phyloP scores from a whole-genome alignment of 2,797 vertebrate species.

The Silurus aristotelis region DNA sequence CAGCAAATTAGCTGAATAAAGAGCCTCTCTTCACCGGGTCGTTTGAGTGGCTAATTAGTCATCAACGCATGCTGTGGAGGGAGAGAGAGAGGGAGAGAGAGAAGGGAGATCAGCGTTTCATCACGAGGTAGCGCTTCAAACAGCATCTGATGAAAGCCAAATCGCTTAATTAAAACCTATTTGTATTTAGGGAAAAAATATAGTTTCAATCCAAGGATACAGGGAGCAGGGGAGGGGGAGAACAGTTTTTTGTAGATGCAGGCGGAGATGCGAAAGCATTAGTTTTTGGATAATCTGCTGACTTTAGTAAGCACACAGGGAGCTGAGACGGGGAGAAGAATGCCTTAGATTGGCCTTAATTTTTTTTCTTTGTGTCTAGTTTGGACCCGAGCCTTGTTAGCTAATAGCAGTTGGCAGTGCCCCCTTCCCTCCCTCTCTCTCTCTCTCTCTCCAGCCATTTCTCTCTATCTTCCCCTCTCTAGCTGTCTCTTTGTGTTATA shows the following conservation, averaged over 20 bases:
- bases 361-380: slow-evolving; percentile 61
- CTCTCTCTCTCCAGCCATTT: neutral
- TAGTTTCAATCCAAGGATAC: slow-evolving; percentile 65
- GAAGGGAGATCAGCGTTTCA: slow-evolving; percentile 63
- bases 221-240: slow-evolving; percentile 32
- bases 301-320: slow-evolving; percentile 56
- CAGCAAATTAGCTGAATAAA: slow-evolving; percentile 64
- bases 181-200: slow-evolving; percentile 69
- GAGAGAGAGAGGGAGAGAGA: slow-evolving; percentile 55
- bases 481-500: slow-evolving; percentile 72
- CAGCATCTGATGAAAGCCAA: slow-evolving; percentile 73
- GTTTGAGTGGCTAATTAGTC: slow-evolving; percentile 65
- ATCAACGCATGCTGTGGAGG: slow-evolving; percentile 64
- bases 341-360: slow-evolving; percentile 62
- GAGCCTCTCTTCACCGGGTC: slow-evolving; percentile 60
- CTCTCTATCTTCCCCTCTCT: neutral
- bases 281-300: slow-evolving; percentile 60
- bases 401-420: slow-evolving; percentile 61
- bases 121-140: slow-evolving; percentile 78
- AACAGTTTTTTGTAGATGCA: slow-evolving; percentile 51
- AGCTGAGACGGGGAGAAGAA: slow-evolving; percentile 51
- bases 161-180: slow-evolving; percentile 79
- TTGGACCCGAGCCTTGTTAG: slow-evolving; percentile 61
- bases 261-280: slow-evolving; percentile 58
- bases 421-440: slow-evolving; percentile 30